phyloP scores from a whole-genome alignment of 1,140 invertebrate species.

The Magallana gigas region DNA sequence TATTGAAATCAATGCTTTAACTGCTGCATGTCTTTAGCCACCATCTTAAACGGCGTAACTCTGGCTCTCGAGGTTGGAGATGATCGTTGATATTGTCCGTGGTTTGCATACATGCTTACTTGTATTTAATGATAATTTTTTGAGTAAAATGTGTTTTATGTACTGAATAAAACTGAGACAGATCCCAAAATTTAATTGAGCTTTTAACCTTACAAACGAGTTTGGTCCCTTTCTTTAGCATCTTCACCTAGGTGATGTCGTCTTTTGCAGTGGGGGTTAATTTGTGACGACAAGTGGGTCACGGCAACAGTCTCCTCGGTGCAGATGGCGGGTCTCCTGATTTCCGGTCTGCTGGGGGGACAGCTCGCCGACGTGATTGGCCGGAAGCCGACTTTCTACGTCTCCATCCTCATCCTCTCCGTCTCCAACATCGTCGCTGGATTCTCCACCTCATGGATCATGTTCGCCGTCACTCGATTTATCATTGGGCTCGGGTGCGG shows the following conservation, averaged over 20 bases:
- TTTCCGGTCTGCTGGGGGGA: conserved; percentile 65
- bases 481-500: conserved; percentile 62
- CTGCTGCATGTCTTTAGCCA: no score
- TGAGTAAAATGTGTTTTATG: no score
- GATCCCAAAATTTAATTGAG: no score
- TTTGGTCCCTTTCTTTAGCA: no score
- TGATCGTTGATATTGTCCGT: no score
- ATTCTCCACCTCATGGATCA: conserved; percentile 65
- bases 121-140: no score
- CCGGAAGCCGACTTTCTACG: conserved; percentile 63
- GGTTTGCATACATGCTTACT: no score
- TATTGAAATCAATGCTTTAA: neutral
- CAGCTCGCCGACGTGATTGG: conserved; percentile 71
- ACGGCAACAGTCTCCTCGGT: conserved; percentile 65
- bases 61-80: no score
- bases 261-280: conserved; percentile 68
- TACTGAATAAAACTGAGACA: no score
- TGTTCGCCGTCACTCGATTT: conserved; percentile 69
- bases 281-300: conserved; percentile 66
- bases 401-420: conserved; percentile 50
- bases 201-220: no score
- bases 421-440: conserved; percentile 58
- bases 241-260: no score
- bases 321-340: conserved; percentile 71
- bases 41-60: no score